phyloP scores from a whole-genome alignment of 2,797 vertebrate genomes.

The Borostomias antarcticus region DNA sequence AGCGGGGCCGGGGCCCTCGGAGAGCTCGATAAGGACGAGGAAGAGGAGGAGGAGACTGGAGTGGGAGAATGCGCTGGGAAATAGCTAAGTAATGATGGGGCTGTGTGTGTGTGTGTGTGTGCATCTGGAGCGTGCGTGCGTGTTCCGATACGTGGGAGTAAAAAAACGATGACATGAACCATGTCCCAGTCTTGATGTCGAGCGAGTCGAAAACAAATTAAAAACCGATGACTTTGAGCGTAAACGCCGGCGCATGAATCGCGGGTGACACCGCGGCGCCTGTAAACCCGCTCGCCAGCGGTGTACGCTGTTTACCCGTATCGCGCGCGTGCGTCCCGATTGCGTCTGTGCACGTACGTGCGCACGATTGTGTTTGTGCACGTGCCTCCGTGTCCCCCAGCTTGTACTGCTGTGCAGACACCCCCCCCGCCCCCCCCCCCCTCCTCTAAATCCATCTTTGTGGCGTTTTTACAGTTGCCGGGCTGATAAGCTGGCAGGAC shows the following conservation, averaged over 20 bases:
- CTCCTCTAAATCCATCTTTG: conserved; percentile 87
- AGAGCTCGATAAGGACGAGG: conserved; percentile 76
- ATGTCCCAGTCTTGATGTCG: neutral
- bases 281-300: neutral
- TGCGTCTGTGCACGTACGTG: neutral
- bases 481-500: conserved; percentile 87
- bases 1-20: conserved; percentile 72
- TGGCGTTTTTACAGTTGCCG: conserved; percentile 88
- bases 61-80: conserved; percentile 48
- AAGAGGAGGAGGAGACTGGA: conserved; percentile 64
- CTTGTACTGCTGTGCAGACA: conserved; percentile 35
- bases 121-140: conserved; percentile 2
- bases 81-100: conserved; percentile 40
- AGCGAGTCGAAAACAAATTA: neutral
- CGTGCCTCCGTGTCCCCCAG: conserved; percentile 47
- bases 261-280: too few species aligned
- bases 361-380: conserved; percentile 1
- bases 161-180: neutral
- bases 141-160: neutral
- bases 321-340: neutral
- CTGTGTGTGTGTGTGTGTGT: conserved; percentile 28
- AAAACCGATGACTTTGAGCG: neutral
- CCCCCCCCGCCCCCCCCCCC: conserved; percentile 27
- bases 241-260: neutral
- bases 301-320: neutral